Base-by-base conservation (phyloP, 2,888 invertebrate genomes). In the Reticulitermes lucifugus region DNA sequence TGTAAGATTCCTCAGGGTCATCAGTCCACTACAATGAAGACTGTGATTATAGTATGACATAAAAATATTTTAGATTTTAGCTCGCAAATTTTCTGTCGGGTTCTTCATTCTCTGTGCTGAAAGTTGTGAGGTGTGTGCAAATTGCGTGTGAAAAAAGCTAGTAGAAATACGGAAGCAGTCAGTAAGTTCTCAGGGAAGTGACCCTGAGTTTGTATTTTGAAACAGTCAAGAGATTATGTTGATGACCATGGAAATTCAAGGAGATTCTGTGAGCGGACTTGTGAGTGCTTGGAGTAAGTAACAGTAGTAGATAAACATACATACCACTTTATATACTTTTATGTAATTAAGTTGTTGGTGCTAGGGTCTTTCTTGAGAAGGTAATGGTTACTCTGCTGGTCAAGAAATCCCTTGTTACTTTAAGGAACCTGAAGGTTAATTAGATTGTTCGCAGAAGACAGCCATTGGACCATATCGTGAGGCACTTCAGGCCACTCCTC, bases 181-280 rank as follows among this genome's bases (percentile, higher is more conserved):
- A 21, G 10, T 73, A 29, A 73, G 41, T 73, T 18, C 73, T 29
- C 70, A 25, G 29, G 73, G 73, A 35, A 80, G 29, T 60, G 35
- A 55, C 55, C 29, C 35, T 35, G 80, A 60, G 59, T 41, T 79
- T 25, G 14, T 29, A 55, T 55, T n/a, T n/a, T 79, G 55, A 21
- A 51, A 4, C 35, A 35, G 35, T 35, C 2, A 55, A 59, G n/a
- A n/a, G 80, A 84, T 70, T 55, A 84, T 81, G 84, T 73, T 81
- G 81, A 73, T 81, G n/a, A 71, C 25, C 70, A 84, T 73, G 73
- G 80, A 73, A 35, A 71, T 43, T 51, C 81, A 81, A 7, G 84
- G 80, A 59, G 91, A 91, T 80, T 91, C 91, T n/a, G 89, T 91
- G 88, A 91, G 91, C 88, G 90, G 90, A 46, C 88, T 89, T 80